These are phyloP conservation scores for Trisateles emortualis DNA, from an alignment of 2,888 invertebrate species.

Conservation along the genomic window DNA sequence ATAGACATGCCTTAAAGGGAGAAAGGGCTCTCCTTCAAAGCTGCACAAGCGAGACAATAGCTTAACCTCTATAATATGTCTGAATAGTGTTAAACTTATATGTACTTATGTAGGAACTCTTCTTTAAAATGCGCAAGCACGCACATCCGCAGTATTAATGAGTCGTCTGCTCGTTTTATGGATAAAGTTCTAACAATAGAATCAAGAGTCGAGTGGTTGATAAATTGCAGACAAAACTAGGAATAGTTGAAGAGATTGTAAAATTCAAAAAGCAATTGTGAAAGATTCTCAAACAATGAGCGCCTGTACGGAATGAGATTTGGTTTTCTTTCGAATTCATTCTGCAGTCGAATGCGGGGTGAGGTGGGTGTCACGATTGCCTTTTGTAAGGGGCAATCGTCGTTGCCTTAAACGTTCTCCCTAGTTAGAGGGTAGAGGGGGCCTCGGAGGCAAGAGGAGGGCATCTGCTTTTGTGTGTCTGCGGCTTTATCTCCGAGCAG, in stretches of 20 bases:
- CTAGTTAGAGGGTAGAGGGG: slow-evolving; percentile 49
- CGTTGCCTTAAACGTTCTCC: slow-evolving; percentile 74
- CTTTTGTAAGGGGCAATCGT: slow-evolving; percentile 80
- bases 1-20: too few relatives aligned
- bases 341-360: slow-evolving; percentile 64
- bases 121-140: slow-evolving; percentile 19
- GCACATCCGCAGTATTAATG: slow-evolving; percentile 26
- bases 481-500: slow-evolving; percentile 69
- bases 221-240: slow-evolving; percentile 43
- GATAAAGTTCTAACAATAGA: slow-evolving; percentile 24
- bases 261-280: slow-evolving; percentile 77
- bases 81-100: neutral
- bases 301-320: slow-evolving; percentile 72
- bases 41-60: neutral
- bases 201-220: slow-evolving; percentile 18
- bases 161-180: slow-evolving; percentile 19
- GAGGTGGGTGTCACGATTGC: slow-evolving; percentile 45
- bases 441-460: slow-evolving; percentile 48
- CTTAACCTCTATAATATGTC: neutral
- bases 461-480: slow-evolving; percentile 73
- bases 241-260: slow-evolving; percentile 62
- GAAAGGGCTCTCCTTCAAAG: too few relatives aligned
- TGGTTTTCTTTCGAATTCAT: slow-evolving; percentile 76
- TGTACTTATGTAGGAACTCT: slow-evolving; percentile 6
- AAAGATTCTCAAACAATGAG: slow-evolving; percentile 75